Percentiles rank a stretch among this genome's conserved stretches.
Conservation (phyloP, 1,140 invertebrate genomes). For the Drosophila bocqueti region DNA sequence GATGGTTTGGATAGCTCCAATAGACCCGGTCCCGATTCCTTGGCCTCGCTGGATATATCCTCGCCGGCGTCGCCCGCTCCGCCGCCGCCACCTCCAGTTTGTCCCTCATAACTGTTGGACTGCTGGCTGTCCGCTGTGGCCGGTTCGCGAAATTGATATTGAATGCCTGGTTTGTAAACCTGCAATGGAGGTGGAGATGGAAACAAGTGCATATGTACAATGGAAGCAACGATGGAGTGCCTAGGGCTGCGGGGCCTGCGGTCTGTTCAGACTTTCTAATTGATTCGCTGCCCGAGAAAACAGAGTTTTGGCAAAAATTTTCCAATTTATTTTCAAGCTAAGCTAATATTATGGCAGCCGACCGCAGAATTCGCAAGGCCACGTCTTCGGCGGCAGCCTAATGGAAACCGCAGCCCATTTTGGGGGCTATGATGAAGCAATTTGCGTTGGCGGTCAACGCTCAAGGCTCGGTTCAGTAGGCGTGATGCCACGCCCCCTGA, state of each 20-base stretch:
- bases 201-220: constrained; percentile 35
- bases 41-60: constrained; percentile 68
- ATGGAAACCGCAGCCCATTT: constrained; percentile 80
- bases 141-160: constrained; percentile 85
- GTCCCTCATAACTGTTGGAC: constrained; percentile 65
- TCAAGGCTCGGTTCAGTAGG: constrained; percentile 59
- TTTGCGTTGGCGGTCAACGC: constrained; percentile 64
- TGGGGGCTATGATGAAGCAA: constrained; percentile 79
- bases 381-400: constrained; percentile 48
- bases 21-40: constrained; percentile 78
- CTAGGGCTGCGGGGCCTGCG: constrained; percentile 9
- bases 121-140: constrained; percentile 67
- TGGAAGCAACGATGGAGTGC: constrained; percentile 12
- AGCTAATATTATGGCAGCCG: constrained; percentile 72
- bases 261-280: constrained; percentile 64
- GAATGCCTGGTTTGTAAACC: constrained; percentile 74
- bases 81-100: constrained; percentile 35
- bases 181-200: constrained; percentile 35
- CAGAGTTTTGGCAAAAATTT: constrained; percentile 65
- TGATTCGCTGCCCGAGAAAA: constrained; percentile 62
- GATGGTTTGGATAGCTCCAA: constrained; percentile 84
- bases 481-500: constrained; percentile 34
- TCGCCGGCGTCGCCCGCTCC: constrained; percentile 63
- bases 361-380: constrained; percentile 72
- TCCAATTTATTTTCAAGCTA: constrained; percentile 76